phyloP scores from a whole-genome alignment of 2,113 vertebrate genomes.

The Pterocles gutturalis region DNA sequence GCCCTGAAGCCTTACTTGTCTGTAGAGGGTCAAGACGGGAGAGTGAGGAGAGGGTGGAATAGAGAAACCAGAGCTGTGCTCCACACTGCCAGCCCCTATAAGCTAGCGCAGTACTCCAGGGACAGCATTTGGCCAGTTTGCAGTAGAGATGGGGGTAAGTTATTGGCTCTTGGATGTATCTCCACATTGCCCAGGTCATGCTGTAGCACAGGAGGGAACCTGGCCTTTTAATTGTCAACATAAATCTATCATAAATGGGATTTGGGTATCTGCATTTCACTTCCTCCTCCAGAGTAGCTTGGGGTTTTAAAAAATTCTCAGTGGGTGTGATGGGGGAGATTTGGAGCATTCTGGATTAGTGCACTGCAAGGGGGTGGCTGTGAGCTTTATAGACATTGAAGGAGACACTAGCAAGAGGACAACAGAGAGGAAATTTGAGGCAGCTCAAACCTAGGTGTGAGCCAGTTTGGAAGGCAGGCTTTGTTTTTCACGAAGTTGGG shows the following conservation, averaged over 20 bases:
- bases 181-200: accelerated
- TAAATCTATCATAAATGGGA: background rate
- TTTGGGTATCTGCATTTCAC: background rate
- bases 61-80: background rate
- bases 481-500: background rate
- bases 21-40: background rate
- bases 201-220: background rate
- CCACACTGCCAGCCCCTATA: background rate
- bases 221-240: background rate
- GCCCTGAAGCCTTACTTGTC: accelerated
- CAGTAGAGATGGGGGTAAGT: background rate
- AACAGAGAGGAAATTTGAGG: background rate
- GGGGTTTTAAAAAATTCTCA: background rate
- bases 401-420: background rate
- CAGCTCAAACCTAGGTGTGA: background rate
- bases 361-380: no score
- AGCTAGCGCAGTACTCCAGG: background rate
- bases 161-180: background rate
- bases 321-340: background rate
- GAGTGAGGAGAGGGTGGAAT: background rate
- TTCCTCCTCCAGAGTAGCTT: background rate
- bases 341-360: background rate
- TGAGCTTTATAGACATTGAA: background rate
- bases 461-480: background rate
- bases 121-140: background rate